Evolutionary conservation across 2,888 invertebrate species (phyloP), one percentile per base, ranked within the genome.

Genomic region (Osedax frankpressi): DNA sequence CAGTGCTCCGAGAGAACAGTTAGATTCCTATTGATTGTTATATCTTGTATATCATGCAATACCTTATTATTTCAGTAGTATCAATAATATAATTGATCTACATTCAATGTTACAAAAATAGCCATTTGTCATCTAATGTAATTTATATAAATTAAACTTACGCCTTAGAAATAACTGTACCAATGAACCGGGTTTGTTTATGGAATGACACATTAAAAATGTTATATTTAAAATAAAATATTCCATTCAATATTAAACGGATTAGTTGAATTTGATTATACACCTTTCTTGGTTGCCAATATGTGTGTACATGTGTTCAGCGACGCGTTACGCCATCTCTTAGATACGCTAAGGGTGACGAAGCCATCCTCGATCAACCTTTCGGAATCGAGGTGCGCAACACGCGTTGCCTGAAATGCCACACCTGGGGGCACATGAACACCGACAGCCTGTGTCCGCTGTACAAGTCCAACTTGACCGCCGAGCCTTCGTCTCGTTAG

Each of bases 371-470:
- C 75, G 98, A 98, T 86, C 96, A 97, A 84, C 97, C 97, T 0
- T 97, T 97, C 87, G 97, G 97, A 59, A 97, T 97, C 80, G 85
- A 85, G 76, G 85, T 85, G 30, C 79, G 85, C 29, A 85, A 99
- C 87, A 97, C 98, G 0, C 88, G 97, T 30, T 99, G 98, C 81
- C 94, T 99, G 75, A 97, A 97, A 84, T 99, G 98, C 82, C 94
- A 96, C 83, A 95, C 95, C 83, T 99, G 97, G 97, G 98, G 98
- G 6, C 98, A 99, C 82, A 92, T 96, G 73, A 95, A 95, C 84
- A 96, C 88, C 25, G 85, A 86, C 75, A 95, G 95, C 83, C 96
- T 98, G 86, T 99, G 98, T 85, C 92, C 94, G 2, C 89, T 98
- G 87, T 98, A 86, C 78, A 80, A 81, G 3, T 80, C 80, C 74